Base-by-base conservation (phyloP, 2,797 vertebrate species). In the Myotis vivesi region DNA sequence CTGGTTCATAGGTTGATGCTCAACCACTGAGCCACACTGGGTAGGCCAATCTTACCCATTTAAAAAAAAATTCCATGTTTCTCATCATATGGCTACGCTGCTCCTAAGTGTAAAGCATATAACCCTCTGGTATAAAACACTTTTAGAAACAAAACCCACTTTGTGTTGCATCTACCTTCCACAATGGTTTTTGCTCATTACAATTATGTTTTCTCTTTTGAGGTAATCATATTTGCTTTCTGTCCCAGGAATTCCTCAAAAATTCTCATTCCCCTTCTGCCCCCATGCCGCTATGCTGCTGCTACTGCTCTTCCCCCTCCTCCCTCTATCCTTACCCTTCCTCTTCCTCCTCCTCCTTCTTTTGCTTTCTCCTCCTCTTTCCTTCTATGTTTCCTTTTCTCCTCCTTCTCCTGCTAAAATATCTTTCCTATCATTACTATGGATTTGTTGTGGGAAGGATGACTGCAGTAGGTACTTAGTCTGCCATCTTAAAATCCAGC, bases 191-290 rank as follows among this genome's bases (percentile, higher is more conserved):
- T 87, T 75, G 41, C 75, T 83, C 55, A 49, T 89, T 62, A 79
- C 11, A 19, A 49, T 19, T 36, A 10, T 20, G 28, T 33, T 72
- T 92, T 93, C 28, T 53, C 15, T 89, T 33, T 94, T 77, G 36
- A 28, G 17, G 20, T 5, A 33, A 33, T 28, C 4, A 57, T 51
- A 30, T 73, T 33, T 69, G 41, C 12, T 77, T 91, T 86, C 68
- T 83, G 55, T 79, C 44, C 49, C 68, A 68, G 75, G 79, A 51
- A 86, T 55, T 86, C 69, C 23, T 80, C 41, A 85, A 66, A 87
- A 71, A 79, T 6, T 49, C 81, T 49, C n/a, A 33, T 36, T 25
- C 8, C 23, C 33, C 16, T 25, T 38, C 5, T 10, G 15, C 17
- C 0, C 4, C 2, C 11, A 33, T 1, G 36, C 49, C 6, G 82